A percentile compares a stretch with the other conserved stretches of the same genome.
These are phyloP conservation scores for Congeria kusceri DNA, from an alignment of 2,888 invertebrate species.

Conservation along the genomic window DNA sequence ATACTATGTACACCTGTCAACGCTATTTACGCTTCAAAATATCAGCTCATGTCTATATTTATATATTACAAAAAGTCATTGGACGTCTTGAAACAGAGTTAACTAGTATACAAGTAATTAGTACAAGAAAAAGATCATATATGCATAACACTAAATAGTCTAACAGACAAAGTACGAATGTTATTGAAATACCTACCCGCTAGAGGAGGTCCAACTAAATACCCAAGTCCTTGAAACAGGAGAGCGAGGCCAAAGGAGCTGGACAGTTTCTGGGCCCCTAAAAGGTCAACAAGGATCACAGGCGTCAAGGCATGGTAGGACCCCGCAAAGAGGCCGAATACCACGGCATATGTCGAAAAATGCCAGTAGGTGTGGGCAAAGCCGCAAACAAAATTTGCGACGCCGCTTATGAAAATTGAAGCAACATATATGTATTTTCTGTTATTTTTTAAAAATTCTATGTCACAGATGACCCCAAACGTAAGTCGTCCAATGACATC, in stretches of 20 bases:
- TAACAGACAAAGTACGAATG: background rate
- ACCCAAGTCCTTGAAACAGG: slow-evolving; percentile 38
- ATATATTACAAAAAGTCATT: background rate
- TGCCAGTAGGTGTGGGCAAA: slow-evolving; percentile 33
- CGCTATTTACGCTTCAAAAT: too few relatives aligned
- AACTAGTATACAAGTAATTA: background rate
- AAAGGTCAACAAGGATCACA: slow-evolving; percentile 64
- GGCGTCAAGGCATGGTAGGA: slow-evolving; percentile 64
- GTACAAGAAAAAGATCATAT: too few relatives aligned
- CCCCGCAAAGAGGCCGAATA: slow-evolving; percentile 67
- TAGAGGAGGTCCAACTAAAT: slow-evolving; percentile 34
- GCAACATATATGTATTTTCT: slow-evolving; percentile 37
- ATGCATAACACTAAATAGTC: background rate
- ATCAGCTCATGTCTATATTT: too few relatives aligned
- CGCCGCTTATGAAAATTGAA: slow-evolving; percentile 35
- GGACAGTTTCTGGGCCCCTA: slow-evolving; percentile 63
- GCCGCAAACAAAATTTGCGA: slow-evolving; percentile 25
- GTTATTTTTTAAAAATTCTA: slow-evolving; percentile 43
- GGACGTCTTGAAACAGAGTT: background rate
- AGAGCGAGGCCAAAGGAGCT: slow-evolving; percentile 64
- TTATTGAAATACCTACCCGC: slow-evolving; percentile 20
- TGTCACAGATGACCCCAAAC: slow-evolving; percentile 70
- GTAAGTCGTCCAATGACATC: slow-evolving; percentile 67
- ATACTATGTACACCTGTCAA: too few relatives aligned
- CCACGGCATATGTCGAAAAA: slow-evolving; percentile 49